These are phyloP conservation scores for Rhagoletis zephyria DNA, from an alignment of 1,140 invertebrate genomes.

Conservation along the genomic window DNA sequence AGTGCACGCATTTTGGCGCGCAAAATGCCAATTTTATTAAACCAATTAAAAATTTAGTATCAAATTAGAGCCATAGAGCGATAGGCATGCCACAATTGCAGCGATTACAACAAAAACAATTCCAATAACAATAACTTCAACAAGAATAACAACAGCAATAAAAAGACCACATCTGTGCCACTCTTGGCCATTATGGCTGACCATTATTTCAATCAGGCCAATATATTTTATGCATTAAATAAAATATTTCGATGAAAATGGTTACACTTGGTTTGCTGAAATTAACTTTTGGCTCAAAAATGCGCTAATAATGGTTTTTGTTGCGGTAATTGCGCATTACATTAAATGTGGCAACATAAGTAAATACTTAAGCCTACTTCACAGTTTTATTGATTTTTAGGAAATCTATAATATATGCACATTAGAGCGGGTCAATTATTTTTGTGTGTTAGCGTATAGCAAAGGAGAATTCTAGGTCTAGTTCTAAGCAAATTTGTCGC, in stretches of 20 bases:
- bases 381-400: no score
- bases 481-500: no score
- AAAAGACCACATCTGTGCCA: neutral
- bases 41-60: constrained; percentile 34
- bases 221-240: neutral
- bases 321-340: no score
- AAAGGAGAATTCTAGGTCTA: no score
- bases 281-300: no score
- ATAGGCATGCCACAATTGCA: neutral
- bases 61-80: constrained; percentile 2
- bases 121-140: neutral
- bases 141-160: neutral
- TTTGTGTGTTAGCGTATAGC: no score
- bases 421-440: no score
- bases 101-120: neutral
- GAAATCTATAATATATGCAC: no score
- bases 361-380: no score
- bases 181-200: neutral
- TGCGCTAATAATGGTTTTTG: no score
- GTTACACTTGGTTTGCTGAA: no score
- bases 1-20: neutral
- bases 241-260: neutral
- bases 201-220: neutral
- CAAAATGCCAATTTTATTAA: constrained; percentile 4
- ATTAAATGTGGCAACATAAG: no score